These are phyloP conservation scores for Phylloscopus trochilus DNA, from an alignment of 2,113 vertebrate species.

Conservation along the genomic window DNA sequence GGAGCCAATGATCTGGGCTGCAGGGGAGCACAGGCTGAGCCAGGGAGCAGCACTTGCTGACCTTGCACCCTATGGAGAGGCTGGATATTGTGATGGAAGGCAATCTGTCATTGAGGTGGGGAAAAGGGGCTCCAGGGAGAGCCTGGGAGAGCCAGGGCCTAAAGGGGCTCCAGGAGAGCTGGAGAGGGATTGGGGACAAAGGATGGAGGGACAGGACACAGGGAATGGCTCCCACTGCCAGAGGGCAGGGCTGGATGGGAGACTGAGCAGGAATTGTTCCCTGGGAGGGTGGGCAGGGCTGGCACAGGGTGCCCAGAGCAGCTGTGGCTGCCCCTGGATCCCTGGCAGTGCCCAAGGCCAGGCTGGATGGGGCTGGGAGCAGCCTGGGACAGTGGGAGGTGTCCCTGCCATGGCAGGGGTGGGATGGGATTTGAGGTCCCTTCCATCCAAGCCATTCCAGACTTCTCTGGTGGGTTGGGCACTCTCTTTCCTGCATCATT, in stretches of 20 bases:
- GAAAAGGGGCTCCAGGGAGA: background rate
- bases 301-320: background rate
- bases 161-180: background rate
- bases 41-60: background rate
- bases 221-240: background rate
- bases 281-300: background rate
- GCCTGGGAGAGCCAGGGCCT: background rate
- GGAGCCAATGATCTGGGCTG: background rate
- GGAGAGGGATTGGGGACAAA: background rate
- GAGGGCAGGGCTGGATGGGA: background rate
- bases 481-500: background rate
- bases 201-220: background rate
- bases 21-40: background rate
- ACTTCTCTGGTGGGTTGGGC: background rate
- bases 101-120: background rate
- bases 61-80: background rate
- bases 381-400: too few relatives aligned
- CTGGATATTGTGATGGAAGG: background rate
- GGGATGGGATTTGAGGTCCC: too few relatives aligned
- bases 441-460: background rate
- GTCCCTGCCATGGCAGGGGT: too few relatives aligned
- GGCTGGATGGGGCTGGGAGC: too few relatives aligned
- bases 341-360: background rate
- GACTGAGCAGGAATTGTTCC: background rate
- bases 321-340: background rate